Base-by-base conservation (phyloP, 2,113 vertebrate species). In the Lycaon pictus region DNA sequence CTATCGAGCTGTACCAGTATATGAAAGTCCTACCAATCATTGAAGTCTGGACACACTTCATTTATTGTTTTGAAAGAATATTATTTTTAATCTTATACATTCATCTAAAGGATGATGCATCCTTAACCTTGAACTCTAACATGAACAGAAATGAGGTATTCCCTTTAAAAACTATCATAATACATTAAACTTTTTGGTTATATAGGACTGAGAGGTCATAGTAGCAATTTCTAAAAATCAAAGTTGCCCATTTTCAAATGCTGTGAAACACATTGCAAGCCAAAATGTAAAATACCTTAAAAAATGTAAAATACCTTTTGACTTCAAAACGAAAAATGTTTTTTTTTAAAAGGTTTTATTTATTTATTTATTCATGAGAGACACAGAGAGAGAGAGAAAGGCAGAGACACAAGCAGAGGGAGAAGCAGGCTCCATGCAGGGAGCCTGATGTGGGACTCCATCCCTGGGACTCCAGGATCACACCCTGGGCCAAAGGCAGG, bases 121-220 rank as follows among this genome's bases (percentile, higher is more conserved):
- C 29, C 84, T 92, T 22, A 81, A 87, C 63, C 82, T 90, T 5
- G 29, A 98, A 22, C 82, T 86, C 80, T 86, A 95, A 77, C 62
- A 15, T 83, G 32, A 90, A 95, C 63, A 7, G 88, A 29, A 86
- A 90, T 27, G 91, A 94, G 20, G 56, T 83, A 89, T 22, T 88
- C 25, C 53, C n/a, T 84, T 88, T 84, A 92, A 89, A 96, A 84
- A 90, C 35, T 43, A 0, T 27, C 51, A n/a, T 51, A 88, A 62
- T 37, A 92, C 4, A 88, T 11, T 23, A 25, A 22, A 55, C 83
- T 97, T 97, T 82, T 92, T 17, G 69, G 83, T 95, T 87, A 35
- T 92, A 16, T 69, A 86, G 25, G 67, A 89, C 76, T 93, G 5
- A 29, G 69, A 67, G 71, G 62, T n/a, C 23, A 60, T 27, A 94